These are phyloP conservation scores for Spilarctia lutea DNA, from an alignment of 2,888 invertebrate species.

Conservation along the genomic window DNA sequence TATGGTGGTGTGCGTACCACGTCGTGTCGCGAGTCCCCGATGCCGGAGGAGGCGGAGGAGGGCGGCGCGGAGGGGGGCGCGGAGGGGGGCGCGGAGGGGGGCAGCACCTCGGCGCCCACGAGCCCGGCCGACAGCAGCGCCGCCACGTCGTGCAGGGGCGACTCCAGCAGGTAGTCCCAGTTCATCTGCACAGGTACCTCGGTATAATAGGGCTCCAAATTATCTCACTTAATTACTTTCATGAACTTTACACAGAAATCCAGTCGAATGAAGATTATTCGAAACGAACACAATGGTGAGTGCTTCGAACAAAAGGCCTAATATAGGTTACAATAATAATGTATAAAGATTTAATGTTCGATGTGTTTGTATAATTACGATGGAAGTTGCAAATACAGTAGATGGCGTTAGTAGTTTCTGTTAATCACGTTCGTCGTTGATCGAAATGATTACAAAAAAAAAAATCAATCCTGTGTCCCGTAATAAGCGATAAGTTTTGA, in stretches of 20 bases:
- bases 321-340: too few species aligned
- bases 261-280: too few species aligned
- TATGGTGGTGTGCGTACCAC: conserved; percentile 43
- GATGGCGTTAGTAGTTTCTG: too few species aligned
- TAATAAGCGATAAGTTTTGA: too few species aligned
- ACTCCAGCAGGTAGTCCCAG: conserved; percentile 81
- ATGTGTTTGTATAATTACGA: too few species aligned
- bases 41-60: conserved; percentile 32
- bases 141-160: conserved; percentile 90
- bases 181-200: conserved; percentile 63
- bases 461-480: too few species aligned
- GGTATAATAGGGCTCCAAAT: background rate
- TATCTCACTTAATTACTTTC: too few species aligned
- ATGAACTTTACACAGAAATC: too few species aligned
- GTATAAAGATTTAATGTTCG: too few species aligned
- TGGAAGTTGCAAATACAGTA: background rate
- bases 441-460: too few species aligned
- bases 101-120: background rate
- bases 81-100: conserved; percentile 23
- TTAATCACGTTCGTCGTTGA: too few species aligned
- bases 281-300: too few species aligned
- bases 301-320: background rate
- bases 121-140: conserved; percentile 79
- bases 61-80: conserved; percentile 22
- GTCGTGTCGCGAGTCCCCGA: conserved; percentile 55